Percentiles rank a stretch among this genome's conserved stretches.
These are phyloP conservation scores for Halcyon malimbica DNA, from an alignment of 2,113 vertebrate genomes.

Conservation along the genomic window DNA sequence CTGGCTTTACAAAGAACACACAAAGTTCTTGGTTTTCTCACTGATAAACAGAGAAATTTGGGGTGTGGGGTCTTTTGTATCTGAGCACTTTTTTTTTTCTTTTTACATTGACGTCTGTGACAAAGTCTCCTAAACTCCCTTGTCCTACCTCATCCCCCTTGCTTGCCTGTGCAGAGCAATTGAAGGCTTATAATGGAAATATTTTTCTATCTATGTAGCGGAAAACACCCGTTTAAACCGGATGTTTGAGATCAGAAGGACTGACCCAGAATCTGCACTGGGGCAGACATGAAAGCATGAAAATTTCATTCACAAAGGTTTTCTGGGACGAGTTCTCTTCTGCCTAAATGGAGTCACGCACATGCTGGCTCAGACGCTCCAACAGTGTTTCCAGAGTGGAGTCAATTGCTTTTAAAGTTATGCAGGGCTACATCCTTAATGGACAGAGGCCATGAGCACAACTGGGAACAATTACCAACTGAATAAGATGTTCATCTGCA, in stretches of 20 bases:
- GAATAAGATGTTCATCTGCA: slow-evolving; percentile 52
- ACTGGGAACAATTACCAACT: slow-evolving; percentile 79
- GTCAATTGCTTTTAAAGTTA: slow-evolving; percentile 50
- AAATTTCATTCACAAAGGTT: slow-evolving; percentile 64
- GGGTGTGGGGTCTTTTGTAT: not conserved
- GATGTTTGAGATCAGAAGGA: slow-evolving; percentile 69
- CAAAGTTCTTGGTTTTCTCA: not conserved
- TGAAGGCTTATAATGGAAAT: slow-evolving; percentile 49
- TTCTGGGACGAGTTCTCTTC: slow-evolving; percentile 60
- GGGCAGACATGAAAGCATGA: slow-evolving; percentile 72
- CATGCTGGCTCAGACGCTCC: slow-evolving; percentile 47
- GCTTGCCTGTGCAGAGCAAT: slow-evolving; percentile 13
- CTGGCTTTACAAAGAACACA: not conserved
- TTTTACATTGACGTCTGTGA: not conserved
- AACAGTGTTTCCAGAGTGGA: slow-evolving; percentile 43
- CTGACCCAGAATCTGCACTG: slow-evolving; percentile 65
- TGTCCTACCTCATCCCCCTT: not conserved
- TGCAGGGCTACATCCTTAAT: slow-evolving; percentile 59
- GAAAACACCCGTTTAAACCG: slow-evolving; percentile 68
- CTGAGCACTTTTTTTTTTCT: not conserved
- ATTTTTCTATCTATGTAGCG: slow-evolving; percentile 45
- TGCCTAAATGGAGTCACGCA: slow-evolving; percentile 72
- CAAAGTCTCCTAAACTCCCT: not conserved
- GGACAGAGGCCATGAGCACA: slow-evolving; percentile 67
- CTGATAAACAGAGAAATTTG: not conserved